Percentiles rank a stretch among this genome's conserved stretches.
Evolutionary conservation across 2,113 vertebrate genomes (phyloP).

Genomic region (Natator depressus): DNA sequence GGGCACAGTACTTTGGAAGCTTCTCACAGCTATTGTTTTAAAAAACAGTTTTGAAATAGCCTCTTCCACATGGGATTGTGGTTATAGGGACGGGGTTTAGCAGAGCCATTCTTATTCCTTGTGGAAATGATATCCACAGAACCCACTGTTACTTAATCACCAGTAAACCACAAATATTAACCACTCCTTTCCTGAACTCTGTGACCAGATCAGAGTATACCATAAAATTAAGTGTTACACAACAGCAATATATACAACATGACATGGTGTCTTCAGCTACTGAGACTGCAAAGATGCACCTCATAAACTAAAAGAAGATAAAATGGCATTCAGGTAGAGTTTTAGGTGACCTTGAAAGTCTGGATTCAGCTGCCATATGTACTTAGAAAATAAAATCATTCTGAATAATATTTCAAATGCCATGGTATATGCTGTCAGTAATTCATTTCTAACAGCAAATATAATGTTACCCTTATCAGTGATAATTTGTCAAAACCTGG

Average conservation of each 20-base stretch:
- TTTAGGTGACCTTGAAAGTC: conserved; percentile 49
- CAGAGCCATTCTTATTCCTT: conserved; percentile 12
- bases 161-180: conserved; percentile 12
- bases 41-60: conserved; percentile 33
- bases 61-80: not conserved
- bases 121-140: not conserved
- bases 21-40: conserved; percentile 33
- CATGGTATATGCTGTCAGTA: conserved; percentile 18
- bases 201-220: not conserved
- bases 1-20: not conserved
- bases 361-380: conserved; percentile 27
- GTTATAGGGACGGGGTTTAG: conserved; percentile 23
- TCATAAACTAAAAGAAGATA: conserved; percentile 37
- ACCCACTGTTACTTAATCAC: not conserved
- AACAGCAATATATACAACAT: conserved; percentile 40
- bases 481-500: conserved; percentile 31
- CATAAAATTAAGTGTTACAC: conserved; percentile 13
- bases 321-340: conserved; percentile 45
- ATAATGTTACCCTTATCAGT: conserved; percentile 1
- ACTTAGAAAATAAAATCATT: conserved; percentile 44
- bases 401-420: conserved; percentile 42
- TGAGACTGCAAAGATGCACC: conserved; percentile 28
- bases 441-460: conserved; percentile 41
- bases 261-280: conserved; percentile 11
- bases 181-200: conserved; percentile 8